Base-by-base conservation (phyloP, 2,113 vertebrate genomes). In the Clinocottus analis region DNA sequence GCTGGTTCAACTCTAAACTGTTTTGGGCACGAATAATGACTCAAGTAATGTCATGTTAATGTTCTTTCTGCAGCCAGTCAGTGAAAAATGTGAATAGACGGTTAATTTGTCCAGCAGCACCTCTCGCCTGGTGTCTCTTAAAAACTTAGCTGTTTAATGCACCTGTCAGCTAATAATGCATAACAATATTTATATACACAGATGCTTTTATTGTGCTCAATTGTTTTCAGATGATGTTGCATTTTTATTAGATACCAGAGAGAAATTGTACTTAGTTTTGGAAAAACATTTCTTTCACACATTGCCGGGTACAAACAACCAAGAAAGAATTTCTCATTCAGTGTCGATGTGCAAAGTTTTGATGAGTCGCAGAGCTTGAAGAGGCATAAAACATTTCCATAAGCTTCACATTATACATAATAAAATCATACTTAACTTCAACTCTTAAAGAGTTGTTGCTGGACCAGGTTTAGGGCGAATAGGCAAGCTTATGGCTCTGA, bases 81-180 rank as follows among this genome's bases (percentile, higher is more conserved):
- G 47, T 27, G 14, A 77, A 3, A 49, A 70, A 74, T 58, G 59
- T 75, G 71, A 79, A 12, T 0, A 21, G 14, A 41, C 17, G 35
- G 27, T 51, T 21, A 14, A 9, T 37, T 10, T 5, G 14, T 13
- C 9, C 23, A 27, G 23, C 39, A 43, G 63, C 25, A 10, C 14
- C 17, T 21, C 6, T 63, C n/a, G 0, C 29, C 7, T 41, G 39
- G 39, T 41, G 13, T 19, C 23, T 65, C 39, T 64, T 59, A 19
- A 59, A 59, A 59, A 43, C 8, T 9, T 5, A 33, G 37, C 23
- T 33, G 27, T 51, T 67, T 67, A 13, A 49, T 51, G 64, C 45
- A 43, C 43, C 17, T 33, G 5, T 17, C 35, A 39, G 67, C 31
- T 55, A 21, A 31, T 33, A 49, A 33, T 33, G 29, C 23, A 43